Evolutionary conservation across 2,797 vertebrate species (phyloP).

Genomic region (Gymnoscopelus braueri): DNA sequence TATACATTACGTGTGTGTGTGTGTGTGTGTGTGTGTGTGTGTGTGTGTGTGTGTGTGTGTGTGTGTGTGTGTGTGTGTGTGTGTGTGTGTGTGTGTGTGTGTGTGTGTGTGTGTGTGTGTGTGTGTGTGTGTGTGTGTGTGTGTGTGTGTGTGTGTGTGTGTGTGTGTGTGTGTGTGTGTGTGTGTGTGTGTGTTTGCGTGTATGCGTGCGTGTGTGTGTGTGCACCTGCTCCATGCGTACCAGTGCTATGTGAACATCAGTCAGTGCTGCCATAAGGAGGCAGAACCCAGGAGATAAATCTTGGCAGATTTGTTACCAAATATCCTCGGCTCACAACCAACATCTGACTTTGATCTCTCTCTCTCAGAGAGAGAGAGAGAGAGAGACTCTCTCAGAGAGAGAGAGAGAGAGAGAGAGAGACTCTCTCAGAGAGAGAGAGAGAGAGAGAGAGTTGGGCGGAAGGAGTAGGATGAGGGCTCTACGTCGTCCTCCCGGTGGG

Average conservation of each 20-base stretch:
- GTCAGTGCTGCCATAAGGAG: not conserved
- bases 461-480: too few species aligned
- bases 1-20: not conserved
- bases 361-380: too few species aligned
- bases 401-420: too few species aligned
- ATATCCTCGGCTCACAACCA: constrained; percentile 28
- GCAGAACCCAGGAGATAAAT: constrained; percentile 15
- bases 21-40: not conserved
- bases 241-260: not conserved
- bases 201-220: not conserved
- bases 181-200: not conserved
- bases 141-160: not conserved
- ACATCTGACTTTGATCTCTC: constrained; percentile 55
- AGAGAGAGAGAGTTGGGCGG: too few species aligned
- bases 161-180: not conserved
- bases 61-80: not conserved
- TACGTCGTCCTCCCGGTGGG: too few species aligned
- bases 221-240: not conserved
- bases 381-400: too few species aligned
- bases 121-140: not conserved
- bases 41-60: not conserved
- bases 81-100: not conserved
- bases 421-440: too few species aligned
- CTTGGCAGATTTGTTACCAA: constrained; percentile 39
- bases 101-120: not conserved